Percentiles rank a stretch among this genome's conserved stretches.
Conservation (phyloP, 2,113 vertebrate species). For the Callionymus lyra region DNA sequence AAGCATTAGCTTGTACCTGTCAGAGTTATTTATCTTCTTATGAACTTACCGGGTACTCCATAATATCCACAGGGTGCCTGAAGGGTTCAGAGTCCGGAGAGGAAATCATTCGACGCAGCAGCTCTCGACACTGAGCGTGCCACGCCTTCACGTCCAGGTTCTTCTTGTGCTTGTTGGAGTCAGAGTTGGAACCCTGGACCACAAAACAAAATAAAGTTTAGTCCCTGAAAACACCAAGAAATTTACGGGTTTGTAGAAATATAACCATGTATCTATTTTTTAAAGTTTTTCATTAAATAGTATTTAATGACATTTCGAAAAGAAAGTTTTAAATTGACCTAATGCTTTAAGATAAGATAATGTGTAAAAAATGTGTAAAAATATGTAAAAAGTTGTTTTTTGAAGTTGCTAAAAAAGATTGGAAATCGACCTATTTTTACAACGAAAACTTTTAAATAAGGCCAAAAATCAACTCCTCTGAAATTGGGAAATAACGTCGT, state of each 20-base stretch:
- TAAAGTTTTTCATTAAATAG: too few relatives aligned
- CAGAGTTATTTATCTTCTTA: neutral
- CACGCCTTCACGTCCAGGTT: constrained; percentile 71
- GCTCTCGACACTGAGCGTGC: constrained; percentile 79
- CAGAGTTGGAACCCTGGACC: constrained; percentile 25
- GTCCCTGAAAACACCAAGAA: too few relatives aligned
- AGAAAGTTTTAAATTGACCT: too few relatives aligned
- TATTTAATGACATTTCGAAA: too few relatives aligned
- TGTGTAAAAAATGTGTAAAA: too few relatives aligned
- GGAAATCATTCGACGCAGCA: constrained; percentile 79
- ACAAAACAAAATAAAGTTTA: constrained; percentile 1
- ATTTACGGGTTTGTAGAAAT: neutral
- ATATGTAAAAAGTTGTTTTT: too few relatives aligned
- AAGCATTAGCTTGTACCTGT: neutral
- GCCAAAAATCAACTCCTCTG: too few relatives aligned
- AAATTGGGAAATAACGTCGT: too few relatives aligned
- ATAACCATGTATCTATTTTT: neutral
- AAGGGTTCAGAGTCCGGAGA: constrained; percentile 88
- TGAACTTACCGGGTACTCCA: constrained; percentile 83
- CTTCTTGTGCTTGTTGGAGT: constrained; percentile 51
- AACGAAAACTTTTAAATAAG: too few relatives aligned
- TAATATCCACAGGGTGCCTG: constrained; percentile 82
- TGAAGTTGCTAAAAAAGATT: too few relatives aligned
- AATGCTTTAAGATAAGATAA: too few relatives aligned
- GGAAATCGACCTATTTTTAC: too few relatives aligned